Evolutionary conservation across 2,888 invertebrate species (phyloP), one percentile per base, ranked within the genome.

Genomic region (Helicoverpa assulta): DNA sequence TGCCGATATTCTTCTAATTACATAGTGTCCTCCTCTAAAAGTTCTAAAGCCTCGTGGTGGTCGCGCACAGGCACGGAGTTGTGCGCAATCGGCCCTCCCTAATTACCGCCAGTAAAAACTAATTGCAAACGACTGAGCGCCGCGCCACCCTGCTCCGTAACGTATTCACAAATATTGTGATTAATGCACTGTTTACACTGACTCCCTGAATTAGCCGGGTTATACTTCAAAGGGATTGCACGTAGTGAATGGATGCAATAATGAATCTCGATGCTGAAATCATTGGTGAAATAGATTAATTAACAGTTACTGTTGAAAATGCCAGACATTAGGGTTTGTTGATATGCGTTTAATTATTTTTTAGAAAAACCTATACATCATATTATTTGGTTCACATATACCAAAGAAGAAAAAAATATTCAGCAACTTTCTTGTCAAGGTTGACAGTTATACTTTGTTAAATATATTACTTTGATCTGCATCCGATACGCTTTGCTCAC

Each of bases 101-200:
- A 93, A 94, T 93, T 93, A 93, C 92, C 87, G 87, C 88, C 90
- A 92, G 93, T 93, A 93, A 94, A 93, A 94, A 94, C 92, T 93
- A 93, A 93, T 93, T 93, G 92, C 91, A 85, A 90, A 85, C 90
- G 89, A 89, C 86, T 82, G 86, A 84, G 82, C 83, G 76, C 83
- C 78, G 67, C 80, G 54, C 75, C 80, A 21, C 64, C 75, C 66
- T n/a, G 63, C 60, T 43, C 58, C 10, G 51, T 75, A 67, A 80
- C 65, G 65, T 80, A 70, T 80, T 75, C 80, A 79, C 83, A 77
- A 85, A 88, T 88, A 83, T 85, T 80, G 77, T 81, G 78, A 85
- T 82, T 83, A 82, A 87, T 85, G 76, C 73, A 82, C 83, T 81
- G 76, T 80, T 78, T 75, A 52, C 51, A 63, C 69, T 29, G 61